Evolutionary conservation across 2,888 invertebrate genomes (phyloP), one percentile per base, ranked within the genome.

Genomic region (Frankliniella intonsa): DNA sequence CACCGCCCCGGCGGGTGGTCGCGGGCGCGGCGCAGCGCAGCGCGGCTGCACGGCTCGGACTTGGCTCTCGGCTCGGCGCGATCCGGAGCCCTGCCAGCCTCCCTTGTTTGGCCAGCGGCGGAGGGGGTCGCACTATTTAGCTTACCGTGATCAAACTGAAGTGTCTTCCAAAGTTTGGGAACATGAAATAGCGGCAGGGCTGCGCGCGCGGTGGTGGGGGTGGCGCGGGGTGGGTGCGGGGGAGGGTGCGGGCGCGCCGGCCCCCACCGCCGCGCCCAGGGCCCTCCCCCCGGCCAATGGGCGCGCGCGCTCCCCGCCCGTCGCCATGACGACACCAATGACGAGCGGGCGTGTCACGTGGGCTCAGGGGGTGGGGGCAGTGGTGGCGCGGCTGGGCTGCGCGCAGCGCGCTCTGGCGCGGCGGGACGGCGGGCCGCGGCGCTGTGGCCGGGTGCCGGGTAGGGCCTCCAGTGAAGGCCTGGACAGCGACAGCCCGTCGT

Each of bases 71-170:
- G 82, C 80, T n/a, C 11, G 22, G 69, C 69, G 69, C 69, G 69
- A 76, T 38, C 38, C 38, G 38, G 69, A 25, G 25, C 69, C 69
- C 22, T 25, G 69, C 69, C 69, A 76, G 69, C 69, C 69, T 76
- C 69, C 69, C 84, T 84, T 85, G 86, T 85, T 86, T 85, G 85
- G 85, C 85, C 84, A 84, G 69, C 69, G 69, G 85, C 84, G 84
- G 84, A 85, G 85, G 85, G 85, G 84, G 85, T 85, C 85, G 84
- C 85, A 86, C 86, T 86, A 85, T 86, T 86, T 86, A 85, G 86
- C 85, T 86, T 86, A 76, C 69, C 85, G 84, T 85, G 84, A 84
- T 84, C 84, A 84, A 84, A 84, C 85, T 85, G 85, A 85, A 85
- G 85, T 84, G 83, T 84, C 84, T 83, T 84, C 85, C 84, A 84